Conservation (phyloP, 2,797 vertebrate genomes). For the Esox lucius region DNA sequence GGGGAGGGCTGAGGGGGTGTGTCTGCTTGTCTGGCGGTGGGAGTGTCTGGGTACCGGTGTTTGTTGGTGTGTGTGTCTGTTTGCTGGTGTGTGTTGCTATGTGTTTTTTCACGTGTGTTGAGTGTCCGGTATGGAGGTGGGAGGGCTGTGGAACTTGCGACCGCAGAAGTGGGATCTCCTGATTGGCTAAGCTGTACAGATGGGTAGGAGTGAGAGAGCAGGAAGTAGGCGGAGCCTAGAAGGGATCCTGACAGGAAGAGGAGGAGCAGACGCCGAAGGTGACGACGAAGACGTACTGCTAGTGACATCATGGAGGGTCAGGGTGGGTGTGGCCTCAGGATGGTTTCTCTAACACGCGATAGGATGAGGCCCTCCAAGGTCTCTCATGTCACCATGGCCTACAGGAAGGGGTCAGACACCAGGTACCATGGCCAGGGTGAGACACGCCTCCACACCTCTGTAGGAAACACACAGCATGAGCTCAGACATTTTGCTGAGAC, state of each 20-base stretch:
- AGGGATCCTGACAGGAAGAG: slow-evolving; percentile 92
- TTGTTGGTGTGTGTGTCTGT: slow-evolving; percentile 78
- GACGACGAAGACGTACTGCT: slow-evolving; percentile 74
- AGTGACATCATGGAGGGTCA: slow-evolving; percentile 59
- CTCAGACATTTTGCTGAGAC: too few relatives aligned
- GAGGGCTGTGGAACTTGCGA: slow-evolving; percentile 81
- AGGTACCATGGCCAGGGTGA: too few relatives aligned
- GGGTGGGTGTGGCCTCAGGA: slow-evolving; percentile 16
- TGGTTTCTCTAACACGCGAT: too few relatives aligned
- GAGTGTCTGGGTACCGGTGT: slow-evolving; percentile 75
- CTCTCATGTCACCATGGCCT: too few relatives aligned
- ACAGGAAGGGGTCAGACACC: too few relatives aligned
- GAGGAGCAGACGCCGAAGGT: slow-evolving; percentile 88
- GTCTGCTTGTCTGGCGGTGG: slow-evolving; percentile 74
- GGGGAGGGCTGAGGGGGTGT: background rate
- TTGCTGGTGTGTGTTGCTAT: slow-evolving; percentile 72
- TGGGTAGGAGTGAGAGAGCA: slow-evolving; percentile 89
- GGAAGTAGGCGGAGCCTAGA: slow-evolving; percentile 91
- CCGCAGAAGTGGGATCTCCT: slow-evolving; percentile 60
- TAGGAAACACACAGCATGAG: too few relatives aligned
- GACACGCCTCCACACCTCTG: too few relatives aligned
- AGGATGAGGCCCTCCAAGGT: too few relatives aligned
- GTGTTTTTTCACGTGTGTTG: slow-evolving; percentile 83
- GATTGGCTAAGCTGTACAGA: slow-evolving; percentile 87
- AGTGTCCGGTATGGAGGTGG: slow-evolving; percentile 78